Conservation (phyloP, 2,113 vertebrate genomes). For the Sitta europaea region DNA sequence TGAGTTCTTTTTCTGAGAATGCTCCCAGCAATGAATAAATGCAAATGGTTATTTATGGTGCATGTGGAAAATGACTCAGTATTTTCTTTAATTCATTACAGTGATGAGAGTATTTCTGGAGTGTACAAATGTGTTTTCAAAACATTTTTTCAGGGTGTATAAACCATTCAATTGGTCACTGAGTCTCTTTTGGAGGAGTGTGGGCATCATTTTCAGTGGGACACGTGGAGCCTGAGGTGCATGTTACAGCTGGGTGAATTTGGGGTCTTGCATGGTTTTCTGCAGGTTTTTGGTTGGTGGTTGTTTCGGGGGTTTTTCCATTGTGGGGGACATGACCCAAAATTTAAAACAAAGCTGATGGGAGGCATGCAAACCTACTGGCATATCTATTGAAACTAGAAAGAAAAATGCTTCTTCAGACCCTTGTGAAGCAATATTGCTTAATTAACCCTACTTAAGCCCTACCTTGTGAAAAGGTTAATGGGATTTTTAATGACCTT, state of each 20-base stretch:
- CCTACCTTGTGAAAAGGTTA: constrained; percentile 69
- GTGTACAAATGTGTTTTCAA: background rate
- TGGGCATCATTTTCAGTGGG: background rate
- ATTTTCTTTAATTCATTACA: constrained; percentile 44
- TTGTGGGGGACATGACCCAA: background rate
- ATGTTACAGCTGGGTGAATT: background rate
- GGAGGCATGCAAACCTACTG: background rate
- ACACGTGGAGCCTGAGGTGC: background rate
- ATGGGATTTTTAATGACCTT: constrained; percentile 72
- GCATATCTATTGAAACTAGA: constrained; percentile 13
- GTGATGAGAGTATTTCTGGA: background rate
- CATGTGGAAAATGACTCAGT: constrained; percentile 15
- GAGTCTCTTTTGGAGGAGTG: background rate
- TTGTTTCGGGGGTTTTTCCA: background rate
- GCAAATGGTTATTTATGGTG: constrained; percentile 49
- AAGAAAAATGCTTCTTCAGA: constrained; percentile 54
- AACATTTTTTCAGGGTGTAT: background rate
- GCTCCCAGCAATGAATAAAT: constrained; percentile 28
- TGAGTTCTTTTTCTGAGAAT: constrained; percentile 16
- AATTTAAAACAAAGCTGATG: background rate
- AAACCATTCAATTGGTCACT: background rate
- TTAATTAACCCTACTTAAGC: constrained; percentile 71
- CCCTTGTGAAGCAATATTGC: constrained; percentile 63
- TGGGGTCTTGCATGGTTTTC: background rate
- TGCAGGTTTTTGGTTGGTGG: background rate